Evolutionary conservation across 2,888 invertebrate genomes (phyloP), one percentile per base, ranked within the genome.

Genomic region (Hermodice carunculata): DNA sequence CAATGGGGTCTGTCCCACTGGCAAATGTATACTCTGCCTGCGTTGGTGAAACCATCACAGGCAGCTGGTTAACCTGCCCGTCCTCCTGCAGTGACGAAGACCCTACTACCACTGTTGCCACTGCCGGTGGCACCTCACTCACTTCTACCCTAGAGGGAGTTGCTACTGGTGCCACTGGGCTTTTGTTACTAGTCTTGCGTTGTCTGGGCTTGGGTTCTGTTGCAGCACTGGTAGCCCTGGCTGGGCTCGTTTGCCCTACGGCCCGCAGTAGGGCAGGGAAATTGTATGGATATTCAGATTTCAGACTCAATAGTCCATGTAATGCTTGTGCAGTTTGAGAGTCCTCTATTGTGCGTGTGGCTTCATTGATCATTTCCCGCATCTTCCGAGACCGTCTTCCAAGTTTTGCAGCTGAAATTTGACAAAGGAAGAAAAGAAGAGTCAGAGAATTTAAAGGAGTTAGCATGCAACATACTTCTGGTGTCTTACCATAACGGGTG

Each of bases 281-380:
- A 44, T 64, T 64, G 28, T 37, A 57, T 19, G 43, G 46, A 3
- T 29, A 53, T 52, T 78, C 80, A 3, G 81, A 74, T 64, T 84
- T 84, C 28, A 85, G 76, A 73, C 83, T 84, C 24, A 85, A 74
- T n/a, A 85, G 77, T 37, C 84, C 85, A 60, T 84, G 84, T 37
- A 85, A 70, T 4, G 85, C 85, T 70, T 85, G 84, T 42, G 84
- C 83, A 34, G 83, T 85, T 74, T 84, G 84, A 2, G 81, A 80
- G 74, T 85, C 84, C 66, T 85, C 85, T 40, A 85, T 85, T 54
- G 80, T 83, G 24, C 81, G 76, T 19, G 69, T 71, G 6, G 75
- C 75, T 37, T 77, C 77, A 37, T 61, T 65, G 42, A 85, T 84
- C 78, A 83, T 78, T 59, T 84, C 85, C 32, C 83, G 71, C 85